Percentiles rank a stretch among this genome's conserved stretches.
These are phyloP conservation scores for Phengaris arion DNA, from an alignment of 2,888 invertebrate genomes.

Conservation along the genomic window DNA sequence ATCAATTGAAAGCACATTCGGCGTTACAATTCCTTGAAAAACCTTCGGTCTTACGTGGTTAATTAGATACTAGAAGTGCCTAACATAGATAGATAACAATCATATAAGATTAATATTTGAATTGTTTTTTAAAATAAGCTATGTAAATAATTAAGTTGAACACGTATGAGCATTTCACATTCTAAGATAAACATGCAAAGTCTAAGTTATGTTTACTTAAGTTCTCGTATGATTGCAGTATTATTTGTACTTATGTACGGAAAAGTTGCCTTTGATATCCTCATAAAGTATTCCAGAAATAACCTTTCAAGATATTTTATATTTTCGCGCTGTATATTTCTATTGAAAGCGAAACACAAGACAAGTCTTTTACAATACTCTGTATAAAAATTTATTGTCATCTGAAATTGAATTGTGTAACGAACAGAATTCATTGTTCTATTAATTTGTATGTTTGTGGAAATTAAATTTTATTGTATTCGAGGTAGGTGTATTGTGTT, in stretches of 20 bases:
- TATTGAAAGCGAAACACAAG: background rate
- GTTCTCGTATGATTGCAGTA: conserved; percentile 4
- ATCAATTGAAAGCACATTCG: no score
- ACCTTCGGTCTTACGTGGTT: no score
- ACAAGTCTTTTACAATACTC: background rate
- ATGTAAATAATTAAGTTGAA: background rate
- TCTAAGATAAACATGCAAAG: background rate
- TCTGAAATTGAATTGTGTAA: background rate
- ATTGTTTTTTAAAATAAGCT: background rate
- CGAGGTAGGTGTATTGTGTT: background rate
- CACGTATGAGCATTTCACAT: background rate
- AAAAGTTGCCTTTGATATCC: background rate
- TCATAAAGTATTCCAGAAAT: background rate
- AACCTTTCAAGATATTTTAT: background rate
- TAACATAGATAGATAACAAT: no score
- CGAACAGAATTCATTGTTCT: background rate
- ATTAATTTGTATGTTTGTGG: background rate
- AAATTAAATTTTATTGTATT: background rate
- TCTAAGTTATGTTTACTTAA: conserved; percentile 1
- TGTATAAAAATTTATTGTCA: background rate
- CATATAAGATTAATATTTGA: no score
- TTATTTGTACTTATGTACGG: background rate
- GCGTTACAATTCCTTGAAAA: no score
- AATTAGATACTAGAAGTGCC: no score
- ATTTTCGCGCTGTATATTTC: background rate